A percentile compares a stretch with the other conserved stretches of the same genome.
Evolutionary conservation across 2,113 vertebrate genomes (phyloP).

Genomic region (Aegithalos caudatus): DNA sequence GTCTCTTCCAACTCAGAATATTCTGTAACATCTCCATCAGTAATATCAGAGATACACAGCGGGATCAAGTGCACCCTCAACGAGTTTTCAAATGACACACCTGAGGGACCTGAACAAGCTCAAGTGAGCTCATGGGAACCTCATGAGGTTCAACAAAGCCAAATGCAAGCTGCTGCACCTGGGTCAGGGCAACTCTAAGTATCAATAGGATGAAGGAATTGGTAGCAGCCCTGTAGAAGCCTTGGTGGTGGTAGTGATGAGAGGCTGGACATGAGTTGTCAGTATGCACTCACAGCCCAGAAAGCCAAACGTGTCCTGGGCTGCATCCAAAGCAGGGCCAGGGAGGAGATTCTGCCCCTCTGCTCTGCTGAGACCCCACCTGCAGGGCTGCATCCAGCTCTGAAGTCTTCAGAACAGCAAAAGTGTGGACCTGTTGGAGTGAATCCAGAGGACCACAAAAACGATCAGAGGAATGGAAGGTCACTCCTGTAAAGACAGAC

Average conservation of each 20-base stretch:
- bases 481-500: neutral
- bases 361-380: neutral
- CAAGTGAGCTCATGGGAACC: neutral
- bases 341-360: neutral
- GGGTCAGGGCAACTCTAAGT: neutral
- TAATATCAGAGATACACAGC: neutral
- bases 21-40: neutral
- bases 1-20: neutral
- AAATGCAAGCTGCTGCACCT: neutral
- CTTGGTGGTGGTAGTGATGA: neutral
- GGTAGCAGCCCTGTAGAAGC: neutral
- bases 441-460: neutral
- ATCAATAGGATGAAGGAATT: neutral
- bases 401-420: neutral
- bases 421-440: neutral
- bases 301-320: accelerated
- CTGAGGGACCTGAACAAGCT: neutral
- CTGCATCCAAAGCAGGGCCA: neutral
- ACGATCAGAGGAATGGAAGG: neutral
- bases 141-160: neutral
- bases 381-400: neutral
- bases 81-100: neutral
- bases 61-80: neutral
- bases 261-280: neutral
- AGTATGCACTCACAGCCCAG: neutral